Evolutionary conservation across 2,113 vertebrate genomes (phyloP), one percentile per base, ranked within the genome.

Genomic region (Rhinopomastus cyanomelas): DNA sequence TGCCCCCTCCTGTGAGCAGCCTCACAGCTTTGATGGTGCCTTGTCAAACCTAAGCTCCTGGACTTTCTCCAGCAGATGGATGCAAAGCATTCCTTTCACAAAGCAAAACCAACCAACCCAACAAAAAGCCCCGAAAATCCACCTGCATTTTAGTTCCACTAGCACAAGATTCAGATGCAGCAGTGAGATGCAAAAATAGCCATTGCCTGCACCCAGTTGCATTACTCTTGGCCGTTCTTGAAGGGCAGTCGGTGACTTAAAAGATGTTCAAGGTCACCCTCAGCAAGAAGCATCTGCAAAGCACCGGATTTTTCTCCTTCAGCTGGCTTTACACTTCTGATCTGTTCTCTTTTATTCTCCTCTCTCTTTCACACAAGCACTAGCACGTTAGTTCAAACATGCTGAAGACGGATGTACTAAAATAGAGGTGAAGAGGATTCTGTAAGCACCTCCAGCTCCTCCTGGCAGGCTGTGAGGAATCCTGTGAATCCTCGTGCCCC

Each of bases 391-490:
- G 49, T 90, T 91, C 81, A 84, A 86, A 81, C 49, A 44, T 32
- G 88, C 73, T 61, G 71, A 1, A 44, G 69, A 76, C 0, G 8
- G 81, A 72, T 72, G 81, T 84, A 88, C 87, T 73, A 87, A 90
- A 94, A 89, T 55, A 93, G 82, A 87, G 65, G 81, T 75, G 91
- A 88, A 71, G 79, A 93, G 74, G 87, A 55, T 16, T 82, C 71
- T 66, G 56, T 52, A 57, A 90, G 84, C 67, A 90, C 48, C 78
- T 87, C 79, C 69, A 74, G 74, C 27, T 92, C 57, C 89, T 75
- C 66, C 59, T 87, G 66, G 49, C 78, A 87, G 91, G 62, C 51
- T 80, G 39, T 11, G 5, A 79, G 79, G 68, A 4, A 4, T 67
- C 82, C 51, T 3, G 0, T n/a, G 67, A 92, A 81, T 82, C 51